Conservation (phyloP, 2,113 vertebrate genomes). For the Datnioides undecimradiatus region DNA sequence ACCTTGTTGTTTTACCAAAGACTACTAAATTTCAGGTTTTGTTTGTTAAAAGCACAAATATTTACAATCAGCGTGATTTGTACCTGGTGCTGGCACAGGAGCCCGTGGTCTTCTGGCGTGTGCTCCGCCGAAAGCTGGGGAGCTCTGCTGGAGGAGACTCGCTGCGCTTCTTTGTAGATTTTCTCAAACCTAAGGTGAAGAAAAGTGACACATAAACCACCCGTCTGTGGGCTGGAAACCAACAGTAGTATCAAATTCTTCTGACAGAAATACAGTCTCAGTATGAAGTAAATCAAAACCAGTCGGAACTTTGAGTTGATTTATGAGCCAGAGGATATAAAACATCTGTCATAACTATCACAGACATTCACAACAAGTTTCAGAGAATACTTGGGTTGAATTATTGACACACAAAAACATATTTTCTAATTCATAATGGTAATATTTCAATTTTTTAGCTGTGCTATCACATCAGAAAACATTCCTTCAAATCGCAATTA, state of each 20-base stretch:
- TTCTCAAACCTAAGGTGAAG: constrained; percentile 90
- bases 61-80: not conserved
- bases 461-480: not conserved
- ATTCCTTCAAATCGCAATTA: not conserved
- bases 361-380: not conserved
- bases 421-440: not conserved
- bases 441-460: not conserved
- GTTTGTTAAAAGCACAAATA: not conserved
- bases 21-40: not conserved
- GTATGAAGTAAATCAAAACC: not conserved
- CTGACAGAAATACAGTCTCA: not conserved
- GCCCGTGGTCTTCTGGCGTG: constrained; percentile 99
- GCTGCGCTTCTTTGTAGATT: constrained; percentile 99
- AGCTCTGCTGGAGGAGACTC: constrained; percentile 99
- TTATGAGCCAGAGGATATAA: not conserved
- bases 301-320: not conserved
- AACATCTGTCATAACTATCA: not conserved
- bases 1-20: no score
- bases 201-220: constrained; percentile 14
- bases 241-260: not conserved
- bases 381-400: not conserved
- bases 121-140: constrained; percentile 99
- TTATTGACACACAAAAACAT: not conserved
- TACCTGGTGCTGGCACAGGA: constrained; percentile 99
- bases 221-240: not conserved